Evolutionary conservation across 2,888 invertebrate genomes (phyloP), one percentile per base, ranked within the genome.

Genomic region (Pristionchus mayeri): DNA sequence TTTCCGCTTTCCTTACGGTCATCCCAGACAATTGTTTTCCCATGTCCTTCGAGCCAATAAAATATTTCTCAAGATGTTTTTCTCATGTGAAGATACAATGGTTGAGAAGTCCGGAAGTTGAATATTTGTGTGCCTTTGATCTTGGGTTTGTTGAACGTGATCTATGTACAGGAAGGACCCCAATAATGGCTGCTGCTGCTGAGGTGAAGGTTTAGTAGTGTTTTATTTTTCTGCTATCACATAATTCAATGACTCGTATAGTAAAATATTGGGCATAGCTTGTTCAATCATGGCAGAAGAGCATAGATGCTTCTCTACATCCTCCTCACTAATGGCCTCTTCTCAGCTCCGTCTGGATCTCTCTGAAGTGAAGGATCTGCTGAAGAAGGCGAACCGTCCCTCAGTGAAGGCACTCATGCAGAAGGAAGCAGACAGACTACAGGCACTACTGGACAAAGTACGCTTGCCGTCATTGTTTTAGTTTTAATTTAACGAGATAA

Each of bases 1-100:
- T 67, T 67, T 67, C 67, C 67, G 37, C 67, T n/a, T 21, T 40
- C 13, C 11, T 67, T 67, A 67, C 67, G 67, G 67, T 67, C 67
- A 67, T 67, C 67, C 67, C 67, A 40, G 67, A 67, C 1, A 30
- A 60, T 60, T 60, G 60, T 60, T 60, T 37, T 34, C 11, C 30
- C 30, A n/a, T 67, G 54, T 67, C 30, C 30, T 60, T 67, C 37
- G 21, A 37, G 37, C 37, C 67, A 67, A 67, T 67, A 67, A 67
- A 67, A 18, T 37, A 67, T n/a, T 67, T 67, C 67, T 67, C 40
- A 57, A 60, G 1, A 60, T 16, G 3, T 18, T 27, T 63, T 6
- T 34, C 3, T 9, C 1, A 9, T 0, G 18, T 37, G 40, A 34
- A 37, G 1, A 6, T 3, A 67, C 7, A 67, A 21, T 67, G 67